Conservation (phyloP, 2,888 invertebrate genomes). For the Neelides folsomi region DNA sequence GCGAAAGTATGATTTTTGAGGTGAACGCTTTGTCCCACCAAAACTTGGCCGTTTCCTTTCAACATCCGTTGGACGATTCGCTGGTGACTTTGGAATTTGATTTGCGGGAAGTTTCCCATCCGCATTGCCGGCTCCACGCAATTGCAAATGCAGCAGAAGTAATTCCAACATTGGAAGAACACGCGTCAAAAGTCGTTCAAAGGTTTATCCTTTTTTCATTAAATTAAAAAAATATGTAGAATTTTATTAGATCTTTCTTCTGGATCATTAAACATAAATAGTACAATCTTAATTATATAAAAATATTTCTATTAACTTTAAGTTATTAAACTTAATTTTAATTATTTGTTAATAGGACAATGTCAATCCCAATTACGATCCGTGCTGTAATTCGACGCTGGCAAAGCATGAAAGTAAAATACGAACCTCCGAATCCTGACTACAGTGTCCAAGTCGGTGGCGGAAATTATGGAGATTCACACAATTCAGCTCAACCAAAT, state of each 20-base stretch:
- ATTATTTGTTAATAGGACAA: slow-evolving; percentile 44
- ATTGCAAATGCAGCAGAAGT: slow-evolving; percentile 27
- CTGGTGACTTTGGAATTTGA: slow-evolving; percentile 86
- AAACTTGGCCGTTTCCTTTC: slow-evolving; percentile 76
- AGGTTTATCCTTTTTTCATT: too few relatives aligned
- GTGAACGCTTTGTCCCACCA: slow-evolving; percentile 79
- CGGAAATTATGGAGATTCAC: too few relatives aligned
- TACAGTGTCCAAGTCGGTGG: slow-evolving; percentile 18
- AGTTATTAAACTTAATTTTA: too few relatives aligned
- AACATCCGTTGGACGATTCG: slow-evolving; percentile 82
- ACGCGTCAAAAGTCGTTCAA: slow-evolving; percentile 55
- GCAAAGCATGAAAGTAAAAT: slow-evolving; percentile 54
- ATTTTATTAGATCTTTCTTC: neutral
- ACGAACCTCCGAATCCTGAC: slow-evolving; percentile 28
- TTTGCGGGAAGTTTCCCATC: slow-evolving; percentile 61
- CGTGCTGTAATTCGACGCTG: slow-evolving; percentile 72
- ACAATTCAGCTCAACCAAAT: too few relatives aligned
- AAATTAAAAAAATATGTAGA: neutral
- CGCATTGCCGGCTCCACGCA: slow-evolving; percentile 60
- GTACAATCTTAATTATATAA: too few relatives aligned
- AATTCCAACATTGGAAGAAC: slow-evolving; percentile 31
- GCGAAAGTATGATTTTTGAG: slow-evolving; percentile 78
- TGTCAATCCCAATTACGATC: slow-evolving; percentile 86
- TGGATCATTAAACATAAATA: too few relatives aligned
- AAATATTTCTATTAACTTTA: too few relatives aligned